These are phyloP conservation scores for Orchesella cincta DNA, from an alignment of 1,140 invertebrate genomes.

Conservation along the genomic window DNA sequence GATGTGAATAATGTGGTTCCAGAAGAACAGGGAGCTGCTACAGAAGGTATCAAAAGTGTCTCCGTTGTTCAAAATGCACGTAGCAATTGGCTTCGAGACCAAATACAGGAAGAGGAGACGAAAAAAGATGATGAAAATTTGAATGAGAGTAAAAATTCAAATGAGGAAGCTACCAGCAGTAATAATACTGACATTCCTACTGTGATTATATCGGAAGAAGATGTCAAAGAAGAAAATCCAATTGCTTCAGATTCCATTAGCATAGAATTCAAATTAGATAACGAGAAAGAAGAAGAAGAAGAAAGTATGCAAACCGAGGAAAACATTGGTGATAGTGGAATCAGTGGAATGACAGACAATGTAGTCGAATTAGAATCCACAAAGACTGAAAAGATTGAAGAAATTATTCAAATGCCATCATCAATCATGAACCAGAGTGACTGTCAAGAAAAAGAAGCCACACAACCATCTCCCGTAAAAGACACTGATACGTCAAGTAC, in stretches of 20 bases:
- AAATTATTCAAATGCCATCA: neutral
- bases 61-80: neutral
- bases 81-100: neutral
- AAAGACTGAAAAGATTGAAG: neutral
- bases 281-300: neutral
- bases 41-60: neutral
- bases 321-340: neutral
- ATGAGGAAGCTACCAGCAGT: neutral
- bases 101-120: neutral
- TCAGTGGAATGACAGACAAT: neutral
- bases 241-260: neutral
- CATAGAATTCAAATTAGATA: neutral
- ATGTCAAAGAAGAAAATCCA: neutral
- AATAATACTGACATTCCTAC: neutral
- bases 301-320: neutral
- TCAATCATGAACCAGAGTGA: neutral
- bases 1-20: too few species aligned
- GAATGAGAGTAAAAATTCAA: too few species aligned
- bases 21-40: too few species aligned
- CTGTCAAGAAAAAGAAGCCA: neutral
- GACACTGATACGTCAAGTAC: neutral
- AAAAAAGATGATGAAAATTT: too few species aligned
- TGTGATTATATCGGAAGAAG: neutral
- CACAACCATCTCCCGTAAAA: neutral
- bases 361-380: neutral